phyloP scores from a whole-genome alignment of 2,113 vertebrate genomes.

The Plectropomus leopardus region DNA sequence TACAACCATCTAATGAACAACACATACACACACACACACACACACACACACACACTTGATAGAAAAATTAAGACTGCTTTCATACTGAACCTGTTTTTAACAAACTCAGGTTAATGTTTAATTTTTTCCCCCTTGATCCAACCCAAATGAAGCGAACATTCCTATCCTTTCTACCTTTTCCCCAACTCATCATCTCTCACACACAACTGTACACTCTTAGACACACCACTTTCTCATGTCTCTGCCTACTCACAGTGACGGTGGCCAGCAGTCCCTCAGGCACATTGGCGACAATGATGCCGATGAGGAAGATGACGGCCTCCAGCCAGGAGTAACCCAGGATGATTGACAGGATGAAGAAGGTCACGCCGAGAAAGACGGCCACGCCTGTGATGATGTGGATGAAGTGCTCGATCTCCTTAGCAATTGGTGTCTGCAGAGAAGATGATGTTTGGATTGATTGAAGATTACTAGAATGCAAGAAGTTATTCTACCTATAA shows the following conservation, averaged over 20 bases:
- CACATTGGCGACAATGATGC: constrained; percentile 95
- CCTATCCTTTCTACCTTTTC: background rate
- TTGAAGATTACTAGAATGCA: background rate
- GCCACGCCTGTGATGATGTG: constrained; percentile 94
- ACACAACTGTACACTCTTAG: background rate
- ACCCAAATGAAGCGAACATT: too few species aligned
- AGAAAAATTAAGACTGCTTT: background rate
- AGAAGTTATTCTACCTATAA: background rate
- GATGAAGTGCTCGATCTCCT: constrained; percentile 95
- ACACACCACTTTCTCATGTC: background rate
- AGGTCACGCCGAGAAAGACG: constrained; percentile 90
- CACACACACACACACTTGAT: too few species aligned
- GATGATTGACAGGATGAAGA: constrained; percentile 90
- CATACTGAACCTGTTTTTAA: too few species aligned
- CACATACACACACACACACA: background rate
- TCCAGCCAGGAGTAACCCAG: constrained; percentile 92
- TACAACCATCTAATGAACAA: background rate
- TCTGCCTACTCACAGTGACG: constrained; percentile 88
- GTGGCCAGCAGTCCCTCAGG: constrained; percentile 94
- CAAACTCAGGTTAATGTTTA: too few species aligned
- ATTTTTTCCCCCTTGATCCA: too few species aligned
- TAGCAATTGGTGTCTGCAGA: constrained; percentile 90
- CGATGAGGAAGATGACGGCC: constrained; percentile 95
- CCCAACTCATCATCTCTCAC: background rate
- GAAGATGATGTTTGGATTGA: background rate